Conservation (phyloP, 2,113 vertebrate species). For the Thunnus thynnus region DNA sequence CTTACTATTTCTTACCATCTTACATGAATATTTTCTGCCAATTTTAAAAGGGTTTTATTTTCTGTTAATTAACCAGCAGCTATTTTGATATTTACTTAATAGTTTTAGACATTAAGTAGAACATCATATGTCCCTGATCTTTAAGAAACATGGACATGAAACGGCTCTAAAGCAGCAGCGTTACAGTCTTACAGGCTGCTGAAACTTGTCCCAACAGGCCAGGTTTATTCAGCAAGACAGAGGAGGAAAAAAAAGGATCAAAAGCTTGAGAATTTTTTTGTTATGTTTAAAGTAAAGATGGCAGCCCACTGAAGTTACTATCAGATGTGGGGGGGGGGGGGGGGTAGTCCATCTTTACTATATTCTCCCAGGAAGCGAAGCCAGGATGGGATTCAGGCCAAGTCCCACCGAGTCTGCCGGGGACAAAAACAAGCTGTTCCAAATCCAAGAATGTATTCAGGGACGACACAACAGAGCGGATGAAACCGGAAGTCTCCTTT, state of each 20-base stretch:
- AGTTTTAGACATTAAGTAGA: too few relatives aligned
- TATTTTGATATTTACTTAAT: too few relatives aligned
- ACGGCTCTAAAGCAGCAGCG: neutral
- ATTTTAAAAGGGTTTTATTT: too few relatives aligned
- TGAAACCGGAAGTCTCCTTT: neutral
- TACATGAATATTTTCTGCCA: too few relatives aligned
- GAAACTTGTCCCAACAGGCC: constrained; percentile 37
- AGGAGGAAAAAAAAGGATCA: neutral
- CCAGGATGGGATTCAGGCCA: neutral
- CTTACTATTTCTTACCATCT: too few relatives aligned
- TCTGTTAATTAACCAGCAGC: too few relatives aligned
- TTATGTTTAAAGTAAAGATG: neutral
- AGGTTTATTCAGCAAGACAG: neutral
- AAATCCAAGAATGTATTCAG: neutral
- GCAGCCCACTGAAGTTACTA: neutral
- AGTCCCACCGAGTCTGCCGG: neutral
- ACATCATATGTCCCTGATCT: too few relatives aligned
- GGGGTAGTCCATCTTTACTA: neutral
- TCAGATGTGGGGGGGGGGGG: neutral
- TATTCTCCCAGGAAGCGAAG: constrained; percentile 9
- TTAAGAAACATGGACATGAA: too few relatives aligned
- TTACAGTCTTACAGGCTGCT: neutral
- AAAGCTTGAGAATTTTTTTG: neutral
- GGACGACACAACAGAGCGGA: neutral
- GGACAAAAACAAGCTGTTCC: constrained; percentile 21